Conservation (phyloP, 2,888 invertebrate genomes). For the Pristionchus exspectatus region DNA sequence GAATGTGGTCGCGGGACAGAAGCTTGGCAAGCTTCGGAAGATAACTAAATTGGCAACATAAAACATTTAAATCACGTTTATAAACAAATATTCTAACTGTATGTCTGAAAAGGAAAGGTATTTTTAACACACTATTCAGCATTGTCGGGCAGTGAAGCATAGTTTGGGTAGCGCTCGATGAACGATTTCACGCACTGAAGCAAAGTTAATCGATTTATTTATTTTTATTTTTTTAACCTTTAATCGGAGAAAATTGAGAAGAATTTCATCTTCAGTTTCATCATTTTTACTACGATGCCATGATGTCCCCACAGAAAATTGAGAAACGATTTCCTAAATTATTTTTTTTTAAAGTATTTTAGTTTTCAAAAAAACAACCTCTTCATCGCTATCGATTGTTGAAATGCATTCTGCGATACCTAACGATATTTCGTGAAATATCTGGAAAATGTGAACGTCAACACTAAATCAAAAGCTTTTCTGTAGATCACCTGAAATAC, state of each 20-base stretch:
- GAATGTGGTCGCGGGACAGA: conserved; percentile 56
- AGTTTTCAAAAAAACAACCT: not conserved
- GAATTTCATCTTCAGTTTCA: not conserved
- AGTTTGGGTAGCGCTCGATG: no score
- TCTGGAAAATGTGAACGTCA: not conserved
- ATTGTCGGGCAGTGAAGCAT: no score
- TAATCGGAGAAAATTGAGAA: not conserved
- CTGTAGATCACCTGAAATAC: conserved; percentile 21
- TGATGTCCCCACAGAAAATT: not conserved
- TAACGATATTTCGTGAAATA: conserved; percentile 14
- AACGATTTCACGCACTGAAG: no score
- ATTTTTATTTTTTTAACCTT: no score
- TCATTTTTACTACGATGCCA: not conserved
- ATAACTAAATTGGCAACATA: no score
- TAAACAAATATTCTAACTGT: not conserved
- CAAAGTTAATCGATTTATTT: no score
- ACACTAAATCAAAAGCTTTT: not conserved
- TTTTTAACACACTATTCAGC: no score
- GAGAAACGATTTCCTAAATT: not conserved
- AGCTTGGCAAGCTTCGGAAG: conserved; percentile 59
- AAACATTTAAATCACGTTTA: no score
- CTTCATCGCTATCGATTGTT: not conserved
- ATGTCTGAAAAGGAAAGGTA: not conserved
- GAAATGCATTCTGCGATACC: not conserved
- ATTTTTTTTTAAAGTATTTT: not conserved